Conservation (phyloP, 2,113 vertebrate genomes). For the Trogon melanurus region DNA sequence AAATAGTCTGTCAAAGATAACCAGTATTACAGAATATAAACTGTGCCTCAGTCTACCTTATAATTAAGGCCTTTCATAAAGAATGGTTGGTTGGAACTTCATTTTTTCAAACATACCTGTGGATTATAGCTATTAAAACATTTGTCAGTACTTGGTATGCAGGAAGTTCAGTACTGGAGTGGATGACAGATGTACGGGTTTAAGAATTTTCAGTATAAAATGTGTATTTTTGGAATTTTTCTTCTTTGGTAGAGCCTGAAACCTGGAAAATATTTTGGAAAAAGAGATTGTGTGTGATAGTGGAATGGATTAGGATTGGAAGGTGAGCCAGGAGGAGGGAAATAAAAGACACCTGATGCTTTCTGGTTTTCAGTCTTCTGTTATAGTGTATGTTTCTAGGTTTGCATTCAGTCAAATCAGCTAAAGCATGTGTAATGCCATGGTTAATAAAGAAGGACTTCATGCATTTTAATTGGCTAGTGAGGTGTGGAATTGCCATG, state of each 20-base stretch:
- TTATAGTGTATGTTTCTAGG: neutral
- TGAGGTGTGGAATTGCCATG: neutral
- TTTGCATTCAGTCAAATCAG: neutral
- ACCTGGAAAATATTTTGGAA: neutral
- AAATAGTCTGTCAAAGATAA: neutral
- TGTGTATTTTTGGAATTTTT: neutral
- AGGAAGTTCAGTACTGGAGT: neutral
- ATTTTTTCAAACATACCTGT: constrained; percentile 54
- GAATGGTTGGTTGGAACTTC: neutral
- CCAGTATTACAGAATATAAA: neutral
- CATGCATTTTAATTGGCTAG: constrained; percentile 13
- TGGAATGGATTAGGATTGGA: neutral
- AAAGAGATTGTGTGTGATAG: neutral
- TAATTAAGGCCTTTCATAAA: neutral
- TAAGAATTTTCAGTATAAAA: neutral
- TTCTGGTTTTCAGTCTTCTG: constrained; percentile 20
- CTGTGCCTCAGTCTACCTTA: neutral
- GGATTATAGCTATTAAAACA: constrained; percentile 63
- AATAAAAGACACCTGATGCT: neutral
- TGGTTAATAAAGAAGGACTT: constrained; percentile 44
- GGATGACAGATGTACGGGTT: neutral
- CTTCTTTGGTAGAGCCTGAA: constrained; percentile 15
- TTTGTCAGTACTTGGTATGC: neutral
- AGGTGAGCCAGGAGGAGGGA: neutral
- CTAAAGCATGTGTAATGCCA: constrained; percentile 49